Conservation (phyloP, 2,888 invertebrate species). For the Portevinia maculata region DNA sequence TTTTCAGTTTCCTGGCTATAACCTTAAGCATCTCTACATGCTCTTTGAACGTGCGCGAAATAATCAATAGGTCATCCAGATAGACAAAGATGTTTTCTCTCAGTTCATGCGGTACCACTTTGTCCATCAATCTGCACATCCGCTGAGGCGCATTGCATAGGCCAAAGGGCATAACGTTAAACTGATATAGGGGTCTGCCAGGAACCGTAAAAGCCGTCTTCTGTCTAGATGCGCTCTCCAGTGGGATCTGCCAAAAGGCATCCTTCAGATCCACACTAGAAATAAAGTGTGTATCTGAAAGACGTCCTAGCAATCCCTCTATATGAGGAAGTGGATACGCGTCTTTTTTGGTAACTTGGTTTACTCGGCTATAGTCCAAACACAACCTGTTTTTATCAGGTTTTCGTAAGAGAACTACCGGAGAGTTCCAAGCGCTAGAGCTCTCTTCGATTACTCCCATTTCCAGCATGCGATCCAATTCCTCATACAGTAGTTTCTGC, state of each 20-base stretch:
- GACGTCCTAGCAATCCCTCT: constrained; percentile 54
- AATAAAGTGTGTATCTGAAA: constrained; percentile 49
- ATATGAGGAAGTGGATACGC: too few relatives aligned
- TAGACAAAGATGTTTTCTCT: too few relatives aligned
- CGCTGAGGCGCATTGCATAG: too few relatives aligned
- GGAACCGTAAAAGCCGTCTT: constrained; percentile 54
- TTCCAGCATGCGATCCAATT: too few relatives aligned
- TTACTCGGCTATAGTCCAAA: constrained; percentile 77
- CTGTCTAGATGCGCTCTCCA: constrained; percentile 25
- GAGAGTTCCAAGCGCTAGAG: constrained; percentile 77
- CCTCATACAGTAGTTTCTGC: constrained; percentile 53
- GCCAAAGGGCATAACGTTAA: too few relatives aligned
- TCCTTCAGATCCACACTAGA: too few relatives aligned
- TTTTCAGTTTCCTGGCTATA: constrained; percentile 11
- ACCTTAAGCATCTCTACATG: too few relatives aligned
- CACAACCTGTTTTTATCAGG: constrained; percentile 75
- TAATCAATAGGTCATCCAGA: constrained; percentile 55
- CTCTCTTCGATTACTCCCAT: too few relatives aligned
- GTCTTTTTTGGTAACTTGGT: constrained; percentile 75
- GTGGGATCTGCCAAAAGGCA: too few relatives aligned
- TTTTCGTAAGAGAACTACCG: constrained; percentile 76
- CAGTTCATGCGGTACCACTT: too few relatives aligned
- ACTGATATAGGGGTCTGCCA: too few relatives aligned
- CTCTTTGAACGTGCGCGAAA: constrained; percentile 42
- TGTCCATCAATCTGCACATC: too few relatives aligned